Percentiles rank a stretch among this genome's conserved stretches.
These are phyloP conservation scores for Erpobdella octoculata DNA, from an alignment of 2,888 invertebrate species.

Conservation along the genomic window DNA sequence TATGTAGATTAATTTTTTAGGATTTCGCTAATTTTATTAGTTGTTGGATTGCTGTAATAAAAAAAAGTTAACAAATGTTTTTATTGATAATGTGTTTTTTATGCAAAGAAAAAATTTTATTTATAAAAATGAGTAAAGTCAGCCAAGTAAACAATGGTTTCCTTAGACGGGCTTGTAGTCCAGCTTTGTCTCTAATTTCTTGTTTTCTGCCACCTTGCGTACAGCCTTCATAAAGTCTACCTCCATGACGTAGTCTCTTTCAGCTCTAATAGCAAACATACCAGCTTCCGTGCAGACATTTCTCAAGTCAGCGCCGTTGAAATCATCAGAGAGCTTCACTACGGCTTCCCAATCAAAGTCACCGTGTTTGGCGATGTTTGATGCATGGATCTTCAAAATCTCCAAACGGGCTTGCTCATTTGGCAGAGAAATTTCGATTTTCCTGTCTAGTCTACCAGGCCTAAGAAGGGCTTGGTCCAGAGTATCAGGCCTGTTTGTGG, in stretches of 20 bases:
- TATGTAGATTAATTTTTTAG: too few relatives aligned
- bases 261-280: conserved; percentile 87
- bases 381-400: conserved; percentile 93
- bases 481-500: conserved; percentile 95
- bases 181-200: conserved; percentile 94
- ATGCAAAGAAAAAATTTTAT: too few relatives aligned
- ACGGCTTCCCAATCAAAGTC: conserved; percentile 98
- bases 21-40: too few relatives aligned
- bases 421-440: conserved; percentile 95
- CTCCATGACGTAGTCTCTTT: conserved; percentile 91
- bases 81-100: too few relatives aligned
- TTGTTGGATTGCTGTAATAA: too few relatives aligned
- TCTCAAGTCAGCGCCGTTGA: conserved; percentile 95
- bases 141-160: too few relatives aligned
- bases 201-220: conserved; percentile 94
- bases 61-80: too few relatives aligned
- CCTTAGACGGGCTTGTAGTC: conserved; percentile 97
- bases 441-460: conserved; percentile 91
- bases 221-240: conserved; percentile 99
- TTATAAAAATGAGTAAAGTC: too few relatives aligned
- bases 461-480: conserved; percentile 93
- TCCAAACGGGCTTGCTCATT: conserved; percentile 94
- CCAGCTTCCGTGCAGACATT: conserved; percentile 98
- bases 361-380: conserved; percentile 90
- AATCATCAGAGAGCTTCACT: conserved; percentile 93